These are phyloP conservation scores for Lypha dubia DNA, from an alignment of 2,888 invertebrate genomes.

Conservation along the genomic window DNA sequence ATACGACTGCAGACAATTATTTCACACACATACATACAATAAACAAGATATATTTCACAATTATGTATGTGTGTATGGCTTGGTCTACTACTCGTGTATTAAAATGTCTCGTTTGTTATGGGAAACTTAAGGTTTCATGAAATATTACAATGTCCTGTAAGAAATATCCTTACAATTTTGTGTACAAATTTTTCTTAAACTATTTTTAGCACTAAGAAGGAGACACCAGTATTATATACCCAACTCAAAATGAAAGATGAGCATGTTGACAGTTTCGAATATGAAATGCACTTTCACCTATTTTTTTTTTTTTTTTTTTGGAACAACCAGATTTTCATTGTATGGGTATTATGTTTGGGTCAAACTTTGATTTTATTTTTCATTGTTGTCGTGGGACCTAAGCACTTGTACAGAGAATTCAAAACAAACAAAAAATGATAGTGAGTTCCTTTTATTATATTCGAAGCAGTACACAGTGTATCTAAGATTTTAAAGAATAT, in stretches of 20 bases:
- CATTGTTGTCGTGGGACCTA: background rate
- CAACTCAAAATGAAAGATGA: conserved; percentile 23
- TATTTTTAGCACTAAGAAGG: conserved; percentile 5
- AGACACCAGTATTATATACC: conserved; percentile 26
- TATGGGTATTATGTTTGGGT: conserved; percentile 15
- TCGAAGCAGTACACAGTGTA: too few species aligned
- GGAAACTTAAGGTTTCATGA: too few species aligned
- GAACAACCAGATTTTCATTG: conserved; percentile 19
- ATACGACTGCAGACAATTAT: background rate
- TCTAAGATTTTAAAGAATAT: too few species aligned
- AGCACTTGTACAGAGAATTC: too few species aligned
- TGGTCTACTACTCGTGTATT: too few species aligned
- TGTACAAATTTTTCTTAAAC: background rate
- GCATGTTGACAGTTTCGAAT: conserved; percentile 30
- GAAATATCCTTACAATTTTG: background rate
- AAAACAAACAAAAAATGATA: too few species aligned
- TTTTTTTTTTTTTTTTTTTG: too few species aligned
- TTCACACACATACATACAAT: background rate
- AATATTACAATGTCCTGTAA: too few species aligned
- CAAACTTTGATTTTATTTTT: background rate
- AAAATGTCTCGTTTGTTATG: too few species aligned
- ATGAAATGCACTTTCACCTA: conserved; percentile 64
- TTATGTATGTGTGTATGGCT: too few species aligned
- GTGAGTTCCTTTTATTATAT: background rate
- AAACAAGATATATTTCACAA: background rate